Evolutionary conservation across 2,888 invertebrate genomes (phyloP).

Genomic region (Heliconius hortense): DNA sequence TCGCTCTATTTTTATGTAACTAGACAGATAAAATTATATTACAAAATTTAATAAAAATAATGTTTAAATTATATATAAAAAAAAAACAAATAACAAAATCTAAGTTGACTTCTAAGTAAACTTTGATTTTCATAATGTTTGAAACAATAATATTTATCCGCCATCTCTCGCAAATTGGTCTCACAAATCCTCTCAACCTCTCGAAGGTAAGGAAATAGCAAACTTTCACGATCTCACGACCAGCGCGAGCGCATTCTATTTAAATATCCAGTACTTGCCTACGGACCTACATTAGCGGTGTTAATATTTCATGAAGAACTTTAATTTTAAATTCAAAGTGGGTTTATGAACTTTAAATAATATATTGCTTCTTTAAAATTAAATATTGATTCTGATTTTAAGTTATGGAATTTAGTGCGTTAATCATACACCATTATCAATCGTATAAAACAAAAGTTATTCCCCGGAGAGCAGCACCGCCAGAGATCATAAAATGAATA

Average conservation of each 20-base stretch:
- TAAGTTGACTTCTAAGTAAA: too few relatives aligned
- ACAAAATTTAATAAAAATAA: too few relatives aligned
- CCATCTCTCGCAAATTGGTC: neutral
- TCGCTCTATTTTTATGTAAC: too few relatives aligned
- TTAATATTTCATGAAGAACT: constrained; percentile 76
- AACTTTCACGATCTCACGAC: constrained; percentile 61
- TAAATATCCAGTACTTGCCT: constrained; percentile 57
- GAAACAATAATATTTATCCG: neutral
- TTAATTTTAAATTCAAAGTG: constrained; percentile 63
- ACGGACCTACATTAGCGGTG: constrained; percentile 53
- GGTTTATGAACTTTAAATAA: constrained; percentile 39
- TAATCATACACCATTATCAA: neutral
- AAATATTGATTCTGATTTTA: neutral
- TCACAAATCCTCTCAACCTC: constrained; percentile 52
- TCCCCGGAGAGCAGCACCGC: neutral
- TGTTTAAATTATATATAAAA: too few relatives aligned
- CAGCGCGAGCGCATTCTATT: constrained; percentile 63
- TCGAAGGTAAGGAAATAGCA: constrained; percentile 60
- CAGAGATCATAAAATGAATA: neutral
- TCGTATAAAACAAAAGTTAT: neutral
- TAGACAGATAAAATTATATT: too few relatives aligned
- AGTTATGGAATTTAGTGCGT: neutral
- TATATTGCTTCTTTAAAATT: constrained; percentile 11
- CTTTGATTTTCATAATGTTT: neutral
- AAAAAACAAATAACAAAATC: too few relatives aligned